Conservation (phyloP, 2,888 invertebrate genomes). For the Onchidella celtica region DNA sequence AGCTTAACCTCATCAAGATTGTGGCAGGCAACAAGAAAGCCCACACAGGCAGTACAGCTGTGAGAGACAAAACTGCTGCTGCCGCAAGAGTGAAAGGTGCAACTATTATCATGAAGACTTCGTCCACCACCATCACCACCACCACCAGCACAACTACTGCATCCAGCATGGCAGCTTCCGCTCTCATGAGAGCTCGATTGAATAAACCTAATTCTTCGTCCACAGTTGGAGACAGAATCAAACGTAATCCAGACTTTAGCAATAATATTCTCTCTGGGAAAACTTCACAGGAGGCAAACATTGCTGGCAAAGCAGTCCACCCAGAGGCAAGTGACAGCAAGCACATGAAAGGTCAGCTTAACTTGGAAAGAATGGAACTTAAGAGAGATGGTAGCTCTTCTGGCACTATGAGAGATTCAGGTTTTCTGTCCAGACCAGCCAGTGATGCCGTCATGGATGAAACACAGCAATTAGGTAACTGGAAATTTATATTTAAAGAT, state of each 20-base stretch:
- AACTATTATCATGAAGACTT: slow-evolving; percentile 16
- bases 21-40: slow-evolving; percentile 49
- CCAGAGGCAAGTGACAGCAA: slow-evolving; percentile 32
- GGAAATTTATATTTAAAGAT: background rate
- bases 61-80: slow-evolving; percentile 25
- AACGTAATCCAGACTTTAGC: background rate
- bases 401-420: slow-evolving; percentile 58
- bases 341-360: slow-evolving; percentile 44
- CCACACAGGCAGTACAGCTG: slow-evolving; percentile 29
- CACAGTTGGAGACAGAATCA: background rate
- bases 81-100: slow-evolving; percentile 16
- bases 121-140: slow-evolving; percentile 1
- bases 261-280: background rate
- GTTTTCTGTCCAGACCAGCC: slow-evolving; percentile 66
- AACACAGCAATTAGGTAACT: background rate
- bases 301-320: background rate
- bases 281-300: background rate
- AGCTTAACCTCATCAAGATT: slow-evolving; percentile 49
- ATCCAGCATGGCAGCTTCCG: slow-evolving; percentile 34
- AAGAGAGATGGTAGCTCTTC: background rate
- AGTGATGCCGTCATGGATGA: slow-evolving; percentile 67
- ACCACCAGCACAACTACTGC: slow-evolving; percentile 24
- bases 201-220: background rate
- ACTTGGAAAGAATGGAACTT: slow-evolving; percentile 46
- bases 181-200: background rate